phyloP scores from a whole-genome alignment of 2,113 vertebrate species.

The Paedocypris sp. region DNA sequence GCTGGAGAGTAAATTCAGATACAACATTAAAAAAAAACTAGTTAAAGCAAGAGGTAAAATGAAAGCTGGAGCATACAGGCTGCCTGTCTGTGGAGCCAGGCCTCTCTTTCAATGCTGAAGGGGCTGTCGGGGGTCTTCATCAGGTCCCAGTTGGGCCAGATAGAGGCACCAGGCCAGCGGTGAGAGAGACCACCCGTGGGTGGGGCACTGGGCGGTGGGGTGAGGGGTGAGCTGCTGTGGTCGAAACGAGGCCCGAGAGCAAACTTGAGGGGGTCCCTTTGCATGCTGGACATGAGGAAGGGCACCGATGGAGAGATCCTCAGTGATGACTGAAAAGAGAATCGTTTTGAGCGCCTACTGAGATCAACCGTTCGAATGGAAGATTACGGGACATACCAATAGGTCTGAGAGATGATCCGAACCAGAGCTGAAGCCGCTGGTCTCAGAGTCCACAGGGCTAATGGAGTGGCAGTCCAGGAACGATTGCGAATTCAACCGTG shows the following conservation, averaged over 20 bases:
- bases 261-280: conserved; percentile 78
- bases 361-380: too few relatives aligned
- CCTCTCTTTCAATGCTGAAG: conserved; percentile 94
- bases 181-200: conserved; percentile 67
- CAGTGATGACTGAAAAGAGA: conserved; percentile 76
- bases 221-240: conserved; percentile 72
- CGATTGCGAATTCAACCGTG: conserved; percentile 70
- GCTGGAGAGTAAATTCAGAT: too few relatives aligned
- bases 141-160: conserved; percentile 81
- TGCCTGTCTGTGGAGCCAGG: conserved; percentile 87
- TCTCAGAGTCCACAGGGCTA: conserved; percentile 94
- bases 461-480: conserved; percentile 89
- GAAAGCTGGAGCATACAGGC: conserved; percentile 64
- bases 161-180: conserved; percentile 80
- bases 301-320: conserved; percentile 90
- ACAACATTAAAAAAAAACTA: too few relatives aligned
- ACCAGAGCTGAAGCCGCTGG: conserved; percentile 95
- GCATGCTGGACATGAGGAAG: conserved; percentile 74
- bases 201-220: conserved; percentile 63
- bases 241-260: conserved; percentile 74
- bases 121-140: conserved; percentile 79
- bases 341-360: too few relatives aligned
- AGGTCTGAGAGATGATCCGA: conserved; percentile 92
- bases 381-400: conserved; percentile 55
- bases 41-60: too few relatives aligned